Evolutionary conservation across 2,113 vertebrate species (phyloP).

Genomic region (Montifringilla adamsi): DNA sequence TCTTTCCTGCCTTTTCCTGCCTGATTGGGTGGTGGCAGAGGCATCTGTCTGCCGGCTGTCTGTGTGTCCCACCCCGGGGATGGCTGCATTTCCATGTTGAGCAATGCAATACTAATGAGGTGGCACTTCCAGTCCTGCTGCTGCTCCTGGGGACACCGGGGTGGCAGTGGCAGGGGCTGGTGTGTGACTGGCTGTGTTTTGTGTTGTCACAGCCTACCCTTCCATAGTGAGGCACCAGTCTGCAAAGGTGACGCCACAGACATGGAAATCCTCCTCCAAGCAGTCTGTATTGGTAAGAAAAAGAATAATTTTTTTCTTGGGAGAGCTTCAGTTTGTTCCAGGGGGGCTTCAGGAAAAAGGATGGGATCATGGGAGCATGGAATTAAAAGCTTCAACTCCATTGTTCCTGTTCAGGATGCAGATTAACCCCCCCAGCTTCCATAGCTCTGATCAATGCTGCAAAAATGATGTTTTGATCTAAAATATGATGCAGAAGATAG

Average conservation of each 20-base stretch:
- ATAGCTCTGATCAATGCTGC: neutral
- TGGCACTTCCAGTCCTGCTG: conserved; percentile 29
- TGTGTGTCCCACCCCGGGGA: neutral
- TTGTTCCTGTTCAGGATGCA: neutral
- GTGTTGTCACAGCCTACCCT: conserved; percentile 74
- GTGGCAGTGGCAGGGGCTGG: neutral
- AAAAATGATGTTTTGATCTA: neutral
- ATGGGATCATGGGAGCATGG: neutral
- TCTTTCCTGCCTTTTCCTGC: conserved; percentile 22
- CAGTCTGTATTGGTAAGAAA: conserved; percentile 77
- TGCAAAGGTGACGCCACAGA: conserved; percentile 77
- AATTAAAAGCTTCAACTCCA: neutral
- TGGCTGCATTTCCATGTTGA: neutral
- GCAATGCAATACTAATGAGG: conserved; percentile 18
- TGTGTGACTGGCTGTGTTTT: neutral
- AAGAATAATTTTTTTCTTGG: neutral
- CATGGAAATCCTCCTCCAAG: conserved; percentile 81
- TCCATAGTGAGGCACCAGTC: conserved; percentile 78
- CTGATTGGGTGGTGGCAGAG: neutral
- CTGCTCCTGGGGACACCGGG: neutral
- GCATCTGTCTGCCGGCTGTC: neutral
- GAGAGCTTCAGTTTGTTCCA: neutral
- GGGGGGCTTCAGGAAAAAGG: neutral
- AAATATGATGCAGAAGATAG: neutral
- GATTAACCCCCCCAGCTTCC: accelerated